Percentiles rank a stretch among this genome's conserved stretches.
Evolutionary conservation across 1,140 invertebrate species (phyloP).

Genomic region (Calliopsis andreniformis): DNA sequence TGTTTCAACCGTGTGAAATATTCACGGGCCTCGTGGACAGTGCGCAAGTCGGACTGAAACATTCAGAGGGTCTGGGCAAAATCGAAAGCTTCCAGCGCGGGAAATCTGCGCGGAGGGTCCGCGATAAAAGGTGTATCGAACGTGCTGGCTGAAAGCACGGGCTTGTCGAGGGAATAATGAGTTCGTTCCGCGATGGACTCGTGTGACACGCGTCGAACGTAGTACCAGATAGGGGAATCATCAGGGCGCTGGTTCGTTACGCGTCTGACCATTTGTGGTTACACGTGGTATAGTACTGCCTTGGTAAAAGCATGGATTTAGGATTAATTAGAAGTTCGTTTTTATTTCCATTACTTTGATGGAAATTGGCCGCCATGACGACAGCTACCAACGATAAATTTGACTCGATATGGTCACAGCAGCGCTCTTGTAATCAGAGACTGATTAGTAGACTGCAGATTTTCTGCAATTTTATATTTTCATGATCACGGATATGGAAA

Average conservation of each 20-base stretch:
- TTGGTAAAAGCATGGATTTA: too few species aligned
- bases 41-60: neutral
- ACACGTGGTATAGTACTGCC: neutral
- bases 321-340: too few species aligned
- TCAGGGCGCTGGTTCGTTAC: neutral
- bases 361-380: too few species aligned
- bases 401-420: too few species aligned
- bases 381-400: too few species aligned
- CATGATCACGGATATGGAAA: too few species aligned
- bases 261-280: neutral
- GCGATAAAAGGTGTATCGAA: conserved; percentile 1
- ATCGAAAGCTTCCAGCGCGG: neutral
- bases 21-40: conserved; percentile 1
- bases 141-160: neutral
- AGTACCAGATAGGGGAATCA: neutral
- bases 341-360: too few species aligned
- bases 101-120: conserved; percentile 9
- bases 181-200: neutral
- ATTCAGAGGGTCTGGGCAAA: neutral
- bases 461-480: too few species aligned
- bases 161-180: conserved; percentile 18
- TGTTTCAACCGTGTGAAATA: neutral
- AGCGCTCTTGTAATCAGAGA: too few species aligned
- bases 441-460: too few species aligned
- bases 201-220: neutral